Evolutionary conservation across 2,888 invertebrate genomes (phyloP).

Genomic region (Himalopsyche japonica): DNA sequence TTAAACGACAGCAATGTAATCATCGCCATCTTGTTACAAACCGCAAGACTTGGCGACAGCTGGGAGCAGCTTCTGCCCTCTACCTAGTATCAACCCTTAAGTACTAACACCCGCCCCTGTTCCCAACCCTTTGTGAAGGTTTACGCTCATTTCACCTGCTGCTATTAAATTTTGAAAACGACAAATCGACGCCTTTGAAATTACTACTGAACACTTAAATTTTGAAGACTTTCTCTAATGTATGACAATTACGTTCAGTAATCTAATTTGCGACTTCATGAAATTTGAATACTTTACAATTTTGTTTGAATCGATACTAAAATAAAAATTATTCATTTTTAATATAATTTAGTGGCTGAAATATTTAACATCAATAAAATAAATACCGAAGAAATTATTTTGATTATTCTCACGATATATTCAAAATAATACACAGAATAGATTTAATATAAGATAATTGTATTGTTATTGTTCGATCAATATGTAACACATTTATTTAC

Average conservation of each 20-base stretch:
- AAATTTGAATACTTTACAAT: no score
- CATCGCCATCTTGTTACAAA: neutral
- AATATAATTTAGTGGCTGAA: no score
- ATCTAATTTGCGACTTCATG: no score
- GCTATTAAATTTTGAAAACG: neutral
- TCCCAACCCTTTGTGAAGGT: neutral
- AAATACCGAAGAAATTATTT: no score
- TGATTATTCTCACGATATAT: no score
- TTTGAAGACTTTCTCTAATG: neutral
- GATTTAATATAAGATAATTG: no score
- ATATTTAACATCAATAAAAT: no score
- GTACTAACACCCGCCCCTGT: neutral
- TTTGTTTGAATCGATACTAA: no score
- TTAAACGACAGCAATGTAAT: neutral
- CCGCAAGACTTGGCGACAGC: slow-evolving; percentile 1
- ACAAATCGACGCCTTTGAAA: neutral
- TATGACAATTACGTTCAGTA: neutral
- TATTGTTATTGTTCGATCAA: no score
- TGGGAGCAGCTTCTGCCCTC: neutral
- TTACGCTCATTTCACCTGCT: neutral
- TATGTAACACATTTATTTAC: no score
- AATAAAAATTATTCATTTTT: no score
- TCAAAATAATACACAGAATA: no score
- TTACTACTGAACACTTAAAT: neutral
- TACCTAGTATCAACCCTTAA: neutral